Percentiles rank a stretch among this genome's conserved stretches.
Conservation (phyloP, 53 echinoderm and acorn worm genomes). For the Apostichopus leukothele region DNA sequence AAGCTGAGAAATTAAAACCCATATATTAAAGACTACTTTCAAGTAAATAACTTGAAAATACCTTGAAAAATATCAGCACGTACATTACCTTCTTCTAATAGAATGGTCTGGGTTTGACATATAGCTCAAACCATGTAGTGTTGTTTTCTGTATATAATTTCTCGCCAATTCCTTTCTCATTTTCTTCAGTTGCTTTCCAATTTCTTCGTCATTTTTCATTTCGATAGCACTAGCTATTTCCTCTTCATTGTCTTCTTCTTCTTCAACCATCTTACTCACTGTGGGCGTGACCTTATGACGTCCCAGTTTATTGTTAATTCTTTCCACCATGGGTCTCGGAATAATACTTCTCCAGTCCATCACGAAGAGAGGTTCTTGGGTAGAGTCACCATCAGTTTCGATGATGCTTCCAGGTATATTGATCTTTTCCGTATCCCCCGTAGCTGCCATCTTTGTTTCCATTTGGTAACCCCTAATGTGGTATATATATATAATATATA, state of each 20-base stretch:
- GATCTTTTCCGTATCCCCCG: neutral
- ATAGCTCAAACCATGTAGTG: slow-evolving; percentile 37
- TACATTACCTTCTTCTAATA: slow-evolving; percentile 8
- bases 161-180: slow-evolving; percentile 17
- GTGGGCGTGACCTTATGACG: neutral
- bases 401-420: neutral
- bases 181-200: slow-evolving; percentile 6
- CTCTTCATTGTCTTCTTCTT: neutral
- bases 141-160: slow-evolving; percentile 18
- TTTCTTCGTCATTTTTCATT: neutral
- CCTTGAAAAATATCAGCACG: too few species aligned
- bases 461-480: neutral
- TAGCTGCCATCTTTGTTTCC: neutral
- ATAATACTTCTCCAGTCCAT: slow-evolving; percentile 33
- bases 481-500: neutral
- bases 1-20: too few species aligned
- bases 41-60: too few species aligned
- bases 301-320: neutral
- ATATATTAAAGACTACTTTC: too few species aligned
- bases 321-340: slow-evolving; percentile 6
- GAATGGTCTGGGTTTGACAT: slow-evolving; percentile 35
- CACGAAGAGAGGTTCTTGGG: slow-evolving; percentile 22
- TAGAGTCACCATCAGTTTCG: neutral
- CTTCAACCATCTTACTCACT: neutral
- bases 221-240: neutral